Base-by-base conservation (phyloP, 1,140 invertebrate species). In the Drosophila orena region DNA sequence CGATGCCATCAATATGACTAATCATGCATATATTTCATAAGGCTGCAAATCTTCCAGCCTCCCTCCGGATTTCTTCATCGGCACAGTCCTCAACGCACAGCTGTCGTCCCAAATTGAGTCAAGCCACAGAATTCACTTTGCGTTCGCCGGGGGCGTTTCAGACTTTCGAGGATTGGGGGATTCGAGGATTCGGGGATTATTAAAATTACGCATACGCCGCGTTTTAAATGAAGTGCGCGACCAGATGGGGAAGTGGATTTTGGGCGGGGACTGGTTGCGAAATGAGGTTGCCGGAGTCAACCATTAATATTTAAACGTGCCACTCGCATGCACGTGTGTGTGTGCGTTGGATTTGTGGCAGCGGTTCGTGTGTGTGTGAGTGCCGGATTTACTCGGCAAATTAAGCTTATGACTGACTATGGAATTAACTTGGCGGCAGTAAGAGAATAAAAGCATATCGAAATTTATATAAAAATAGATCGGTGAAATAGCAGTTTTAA, bases 171-270 rank as follows among this genome's bases (percentile, higher is more conserved):
- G 84, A 88, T 86, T 79, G 56, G 61, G 73, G 83, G 84, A 88
- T 88, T 88, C 59, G 61, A 73, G 83, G 84, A 88, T 86, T 79
- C 59, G 61, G 73, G 83, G 84, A 88, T 88, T 88, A 88, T 88
- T 88, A 89, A 88, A 88, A 88, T 89, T 89, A 89, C 84, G 83
- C 79, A 83, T 88, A 89, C 83, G 83, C 83, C 84, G 79, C 84
- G 83, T 79, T 88, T 83, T 79, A 83, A 86, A 86, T 86, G 70
- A 86, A 86, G 70, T 81, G 78, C 62, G 43, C 54, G 35, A 55
- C 17, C 34, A 17, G 22, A 15, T 15, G 30, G 27, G 27, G 47
- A 27, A 24, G 47, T 27, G 47, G n/a, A 34, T 34, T 50, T 50
- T 12, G 5, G 6, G 8, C 5, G 20, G 30, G 17, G 44, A 20